These are phyloP conservation scores for Merodon equestris DNA, from an alignment of 2,888 invertebrate genomes.

Conservation along the genomic window DNA sequence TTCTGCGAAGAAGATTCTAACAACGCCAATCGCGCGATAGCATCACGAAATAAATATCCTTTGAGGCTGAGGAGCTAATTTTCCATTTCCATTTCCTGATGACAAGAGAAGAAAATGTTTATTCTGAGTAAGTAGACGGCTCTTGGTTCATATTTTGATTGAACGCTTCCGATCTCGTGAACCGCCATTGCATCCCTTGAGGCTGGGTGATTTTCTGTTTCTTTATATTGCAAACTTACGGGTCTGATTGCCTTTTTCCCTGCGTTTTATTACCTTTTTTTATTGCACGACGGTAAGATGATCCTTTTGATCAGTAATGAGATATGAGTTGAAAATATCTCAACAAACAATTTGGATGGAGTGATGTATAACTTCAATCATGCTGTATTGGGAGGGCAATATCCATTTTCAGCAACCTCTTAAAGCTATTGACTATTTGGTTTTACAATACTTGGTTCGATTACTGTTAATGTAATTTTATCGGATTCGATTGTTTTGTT, in stretches of 20 bases:
- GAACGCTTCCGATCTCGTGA: background rate
- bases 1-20: background rate
- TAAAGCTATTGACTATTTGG: too few species aligned
- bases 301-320: slow-evolving; percentile 64
- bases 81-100: slow-evolving; percentile 23
- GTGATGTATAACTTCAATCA: too few species aligned
- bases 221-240: too few species aligned
- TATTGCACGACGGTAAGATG: slow-evolving; percentile 57
- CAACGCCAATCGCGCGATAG: slow-evolving; percentile 10
- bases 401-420: too few species aligned
- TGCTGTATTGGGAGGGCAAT: too few species aligned
- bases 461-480: too few species aligned
- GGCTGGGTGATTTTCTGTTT: background rate
- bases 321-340: too few species aligned
- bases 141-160: slow-evolving; percentile 38
- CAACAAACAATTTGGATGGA: too few species aligned
- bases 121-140: slow-evolving; percentile 24
- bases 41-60: slow-evolving; percentile 10
- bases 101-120: slow-evolving; percentile 26
- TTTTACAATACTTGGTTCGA: too few species aligned
- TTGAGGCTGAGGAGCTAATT: too few species aligned
- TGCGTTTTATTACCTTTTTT: slow-evolving; percentile 44
- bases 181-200: slow-evolving; percentile 2
- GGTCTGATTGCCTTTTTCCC: slow-evolving; percentile 29
- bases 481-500: too few species aligned